phyloP scores from a whole-genome alignment of 2,113 vertebrate species.

The Pluvialis apricaria region DNA sequence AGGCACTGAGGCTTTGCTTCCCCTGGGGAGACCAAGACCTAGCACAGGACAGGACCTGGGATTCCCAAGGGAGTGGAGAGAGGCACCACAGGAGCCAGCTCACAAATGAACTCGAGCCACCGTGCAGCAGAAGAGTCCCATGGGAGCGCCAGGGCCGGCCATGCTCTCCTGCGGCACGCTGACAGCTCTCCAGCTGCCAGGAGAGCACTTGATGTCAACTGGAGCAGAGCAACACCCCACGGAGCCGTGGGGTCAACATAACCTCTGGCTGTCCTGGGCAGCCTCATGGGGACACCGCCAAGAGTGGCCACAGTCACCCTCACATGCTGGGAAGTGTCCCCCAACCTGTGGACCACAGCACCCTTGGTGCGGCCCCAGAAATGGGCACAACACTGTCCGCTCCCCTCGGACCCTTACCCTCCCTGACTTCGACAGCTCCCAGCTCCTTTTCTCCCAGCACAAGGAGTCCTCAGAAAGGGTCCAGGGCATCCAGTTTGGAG shows the following conservation, averaged over 20 bases:
- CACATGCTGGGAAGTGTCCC: neutral
- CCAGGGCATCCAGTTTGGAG: neutral
- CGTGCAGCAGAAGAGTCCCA: rapidly evolving
- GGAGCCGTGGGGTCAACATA: rapidly evolving
- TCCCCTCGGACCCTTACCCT: neutral
- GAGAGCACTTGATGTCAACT: neutral
- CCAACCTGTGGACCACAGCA: neutral
- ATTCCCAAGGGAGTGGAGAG: neutral
- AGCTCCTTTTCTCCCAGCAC: neutral
- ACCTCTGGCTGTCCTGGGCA: neutral
- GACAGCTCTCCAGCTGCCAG: neutral
- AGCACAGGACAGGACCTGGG: neutral
- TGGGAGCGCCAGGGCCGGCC: neutral
- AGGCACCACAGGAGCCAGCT: neutral
- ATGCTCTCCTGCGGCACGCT: rapidly evolving
- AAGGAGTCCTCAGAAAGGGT: neutral
- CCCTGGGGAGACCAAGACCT: neutral
- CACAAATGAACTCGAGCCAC: neutral
- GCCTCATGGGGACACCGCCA: neutral
- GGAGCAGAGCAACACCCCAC: neutral
- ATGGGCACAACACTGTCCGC: neutral
- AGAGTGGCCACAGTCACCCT: neutral
- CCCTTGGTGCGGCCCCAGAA: neutral
- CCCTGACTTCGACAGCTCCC: neutral
- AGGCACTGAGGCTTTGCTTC: neutral